Conservation (phyloP, 2,888 invertebrate species). For the Tetranychus piercei region DNA sequence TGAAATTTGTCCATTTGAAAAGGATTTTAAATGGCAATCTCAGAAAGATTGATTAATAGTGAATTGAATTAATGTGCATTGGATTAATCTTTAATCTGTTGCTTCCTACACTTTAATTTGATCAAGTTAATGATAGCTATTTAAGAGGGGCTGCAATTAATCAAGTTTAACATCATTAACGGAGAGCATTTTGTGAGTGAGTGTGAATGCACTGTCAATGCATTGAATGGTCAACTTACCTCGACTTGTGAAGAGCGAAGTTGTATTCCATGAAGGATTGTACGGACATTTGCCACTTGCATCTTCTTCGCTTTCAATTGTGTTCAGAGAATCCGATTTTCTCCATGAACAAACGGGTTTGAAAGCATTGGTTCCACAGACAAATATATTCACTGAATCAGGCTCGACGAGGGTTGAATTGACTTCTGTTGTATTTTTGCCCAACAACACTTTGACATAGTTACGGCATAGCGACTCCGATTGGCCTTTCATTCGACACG, state of each 20-base stretch:
- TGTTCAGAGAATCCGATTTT: background rate
- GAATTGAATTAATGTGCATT: too few relatives aligned
- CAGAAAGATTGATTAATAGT: too few relatives aligned
- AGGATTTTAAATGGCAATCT: too few relatives aligned
- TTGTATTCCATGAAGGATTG: conserved; percentile 7
- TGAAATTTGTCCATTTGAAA: too few relatives aligned
- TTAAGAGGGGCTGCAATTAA: too few relatives aligned
- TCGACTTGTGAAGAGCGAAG: background rate
- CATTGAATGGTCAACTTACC: background rate
- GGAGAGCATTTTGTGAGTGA: background rate
- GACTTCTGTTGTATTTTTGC: background rate
- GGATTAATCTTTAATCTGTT: too few relatives aligned
- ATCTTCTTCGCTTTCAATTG: background rate
- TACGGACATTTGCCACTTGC: conserved; percentile 3
- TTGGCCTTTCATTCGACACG: conserved; percentile 73
- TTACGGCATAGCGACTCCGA: conserved; percentile 37
- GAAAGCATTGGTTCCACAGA: conserved; percentile 46
- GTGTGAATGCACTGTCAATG: background rate
- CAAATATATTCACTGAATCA: conserved; percentile 45
- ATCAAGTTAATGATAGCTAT: too few relatives aligned
- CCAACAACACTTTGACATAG: conserved; percentile 18
- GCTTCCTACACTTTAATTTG: too few relatives aligned
- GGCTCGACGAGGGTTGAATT: too few relatives aligned
- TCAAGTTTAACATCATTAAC: background rate
- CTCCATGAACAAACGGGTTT: conserved; percentile 42